phyloP scores from a whole-genome alignment of 2,888 invertebrate genomes.

The Eupithecia vulgata region DNA sequence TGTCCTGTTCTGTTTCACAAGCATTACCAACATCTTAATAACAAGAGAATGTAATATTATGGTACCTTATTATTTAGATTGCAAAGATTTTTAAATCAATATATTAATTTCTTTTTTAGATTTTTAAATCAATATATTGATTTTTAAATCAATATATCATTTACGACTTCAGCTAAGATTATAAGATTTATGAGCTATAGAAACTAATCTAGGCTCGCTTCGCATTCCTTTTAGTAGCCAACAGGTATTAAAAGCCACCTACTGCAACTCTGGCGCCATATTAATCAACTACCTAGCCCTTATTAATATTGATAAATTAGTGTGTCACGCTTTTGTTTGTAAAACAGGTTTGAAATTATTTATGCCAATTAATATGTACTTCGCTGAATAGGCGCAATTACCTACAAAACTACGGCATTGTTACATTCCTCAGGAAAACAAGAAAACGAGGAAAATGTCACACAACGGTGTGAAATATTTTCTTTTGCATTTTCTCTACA shows the following conservation, averaged over 20 bases:
- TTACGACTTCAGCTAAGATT: not conserved
- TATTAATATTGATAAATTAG: conserved; percentile 26
- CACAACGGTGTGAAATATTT: conserved; percentile 2
- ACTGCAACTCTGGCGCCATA: conserved; percentile 31
- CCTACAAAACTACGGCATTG: conserved; percentile 20
- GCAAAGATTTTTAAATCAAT: too few relatives aligned
- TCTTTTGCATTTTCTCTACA: conserved; percentile 5
- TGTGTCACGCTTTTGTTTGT: conserved; percentile 24
- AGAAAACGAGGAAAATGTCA: conserved; percentile 4
- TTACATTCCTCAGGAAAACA: conserved; percentile 18
- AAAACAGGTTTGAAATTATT: conserved; percentile 27
- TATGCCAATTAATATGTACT: conserved; percentile 13
- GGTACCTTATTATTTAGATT: too few relatives aligned
- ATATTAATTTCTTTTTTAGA: too few relatives aligned
- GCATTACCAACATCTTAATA: too few relatives aligned
- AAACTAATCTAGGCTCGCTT: not conserved
- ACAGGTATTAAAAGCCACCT: conserved; percentile 4
- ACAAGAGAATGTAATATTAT: too few relatives aligned
- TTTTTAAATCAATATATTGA: too few relatives aligned
- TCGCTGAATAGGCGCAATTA: conserved; percentile 13
- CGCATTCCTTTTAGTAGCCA: conserved; percentile 1
- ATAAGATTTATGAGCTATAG: not conserved
- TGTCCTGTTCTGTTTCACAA: not conserved
- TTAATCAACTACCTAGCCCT: conserved; percentile 24
- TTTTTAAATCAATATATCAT: not conserved